These are phyloP conservation scores for Illadopsis cleaveri DNA, from an alignment of 2,113 vertebrate species.

Conservation along the genomic window DNA sequence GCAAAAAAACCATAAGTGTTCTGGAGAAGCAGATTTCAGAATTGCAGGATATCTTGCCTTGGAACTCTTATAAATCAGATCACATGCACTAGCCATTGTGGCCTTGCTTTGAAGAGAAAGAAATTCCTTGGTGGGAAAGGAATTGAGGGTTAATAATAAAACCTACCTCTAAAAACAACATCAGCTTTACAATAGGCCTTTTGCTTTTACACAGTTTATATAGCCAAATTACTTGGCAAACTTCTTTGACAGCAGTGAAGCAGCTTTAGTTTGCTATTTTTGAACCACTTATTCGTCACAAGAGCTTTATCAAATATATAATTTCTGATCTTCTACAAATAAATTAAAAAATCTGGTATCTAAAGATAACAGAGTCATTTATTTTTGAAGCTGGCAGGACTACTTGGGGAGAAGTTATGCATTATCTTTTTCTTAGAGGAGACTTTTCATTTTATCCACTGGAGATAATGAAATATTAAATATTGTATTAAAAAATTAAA, in stretches of 20 bases:
- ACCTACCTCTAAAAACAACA: slow-evolving; percentile 14
- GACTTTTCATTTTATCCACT: slow-evolving; percentile 26
- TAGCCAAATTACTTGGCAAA: slow-evolving; percentile 41
- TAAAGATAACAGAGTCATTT: slow-evolving; percentile 51
- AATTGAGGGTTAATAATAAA: not conserved
- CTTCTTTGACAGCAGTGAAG: not conserved
- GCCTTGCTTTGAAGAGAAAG: not conserved
- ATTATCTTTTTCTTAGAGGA: not conserved
- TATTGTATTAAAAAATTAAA: not conserved
- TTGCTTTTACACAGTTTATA: not conserved
- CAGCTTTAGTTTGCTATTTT: slow-evolving; percentile 32
- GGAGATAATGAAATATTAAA: slow-evolving; percentile 66
- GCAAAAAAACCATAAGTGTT: not conserved
- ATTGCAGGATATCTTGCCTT: not conserved
- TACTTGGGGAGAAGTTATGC: not conserved
- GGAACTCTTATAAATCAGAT: not conserved
- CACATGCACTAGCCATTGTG: not conserved
- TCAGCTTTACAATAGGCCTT: slow-evolving; percentile 8
- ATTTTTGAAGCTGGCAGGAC: slow-evolving; percentile 52
- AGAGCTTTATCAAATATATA: slow-evolving; percentile 63
- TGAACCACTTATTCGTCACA: slow-evolving; percentile 40
- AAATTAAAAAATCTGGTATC: slow-evolving; percentile 64
- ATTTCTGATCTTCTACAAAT: slow-evolving; percentile 53
- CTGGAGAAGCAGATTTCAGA: not conserved
- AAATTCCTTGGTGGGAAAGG: not conserved